Conservation (phyloP, 2,113 vertebrate species). For the Nanorana parkeri region DNA sequence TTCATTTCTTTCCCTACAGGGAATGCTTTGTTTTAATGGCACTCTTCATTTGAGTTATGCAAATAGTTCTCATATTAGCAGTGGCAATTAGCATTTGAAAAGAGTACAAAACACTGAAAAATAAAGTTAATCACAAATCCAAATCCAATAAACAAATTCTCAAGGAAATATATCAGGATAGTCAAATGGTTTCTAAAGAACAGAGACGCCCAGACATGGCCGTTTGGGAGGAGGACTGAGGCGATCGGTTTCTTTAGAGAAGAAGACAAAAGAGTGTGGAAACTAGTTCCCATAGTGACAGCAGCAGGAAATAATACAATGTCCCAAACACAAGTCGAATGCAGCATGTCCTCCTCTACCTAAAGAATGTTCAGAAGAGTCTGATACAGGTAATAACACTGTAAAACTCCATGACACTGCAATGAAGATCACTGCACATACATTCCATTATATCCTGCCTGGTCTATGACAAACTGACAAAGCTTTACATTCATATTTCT, state of each 20-base stretch:
- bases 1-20: too few relatives aligned
- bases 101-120: not conserved
- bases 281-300: constrained; percentile 55
- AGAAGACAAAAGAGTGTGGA: not conserved
- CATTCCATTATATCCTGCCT: too few relatives aligned
- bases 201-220: not conserved
- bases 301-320: constrained; percentile 55
- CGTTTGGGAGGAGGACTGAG: not conserved
- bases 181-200: not conserved
- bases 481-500: too few relatives aligned
- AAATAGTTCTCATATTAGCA: not conserved
- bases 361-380: not conserved
- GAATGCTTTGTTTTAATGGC: too few relatives aligned
- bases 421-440: too few relatives aligned
- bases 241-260: constrained; percentile 19
- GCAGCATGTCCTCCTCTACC: not conserved
- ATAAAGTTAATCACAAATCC: not conserved
- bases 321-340: constrained; percentile 28
- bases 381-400: constrained; percentile 15
- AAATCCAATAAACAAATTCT: not conserved
- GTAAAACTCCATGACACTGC: too few relatives aligned
- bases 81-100: not conserved
- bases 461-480: too few relatives aligned
- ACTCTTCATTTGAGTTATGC: not conserved
- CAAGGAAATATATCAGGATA: too few relatives aligned